Evolutionary conservation across 1,140 invertebrate genomes (phyloP), one percentile per base, ranked within the genome.

Genomic region (Megalonaias nervosa): DNA sequence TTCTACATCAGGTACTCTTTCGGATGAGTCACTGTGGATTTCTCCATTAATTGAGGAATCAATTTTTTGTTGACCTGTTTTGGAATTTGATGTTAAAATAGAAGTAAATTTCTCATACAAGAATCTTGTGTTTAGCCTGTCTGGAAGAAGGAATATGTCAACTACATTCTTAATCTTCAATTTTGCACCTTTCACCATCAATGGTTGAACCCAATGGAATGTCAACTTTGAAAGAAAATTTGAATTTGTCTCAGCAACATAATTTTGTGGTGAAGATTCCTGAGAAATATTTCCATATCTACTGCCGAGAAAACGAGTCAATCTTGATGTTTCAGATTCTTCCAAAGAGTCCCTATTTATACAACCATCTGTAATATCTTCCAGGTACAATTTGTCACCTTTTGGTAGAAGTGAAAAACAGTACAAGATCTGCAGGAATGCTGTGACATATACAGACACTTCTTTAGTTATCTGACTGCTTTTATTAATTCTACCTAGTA

Each of bases 81-180:
- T 74, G 31, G 17, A 48, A 26, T 71, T 72, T 70, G 69, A 59
- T 64, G 73, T 65, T 16, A 81, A 61, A 64, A 75, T 73, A 23
- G 21, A 64, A 17, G 65, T 93, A 92, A 87, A 95, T 91, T 89
- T 93, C 90, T 64, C 90, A 89, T 86, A 93, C 92, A 80, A 95
- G 89, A 89, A 92, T 88, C 71, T 88, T 62, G 94, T 94, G 69
- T 93, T 93, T 61, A 97, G 90, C 67, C 93, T 91, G 56, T 93
- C 91, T 0, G 97, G 97, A 64, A 99, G 90, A 89, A 97, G 94
- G 91, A 95, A 97, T 0, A 99, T 90, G 92, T 98, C 97, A 87
- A 96, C 95, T 0, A 94, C 90, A 84, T 93, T 93, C 71, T 93
- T 93, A 13, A 99, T 90, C 79, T 94, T 93, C 59, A 86, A 79